Percentiles rank a stretch among this genome's conserved stretches.
Evolutionary conservation across 2,888 invertebrate species (phyloP).

Genomic region (Ophioninae sp.): DNA sequence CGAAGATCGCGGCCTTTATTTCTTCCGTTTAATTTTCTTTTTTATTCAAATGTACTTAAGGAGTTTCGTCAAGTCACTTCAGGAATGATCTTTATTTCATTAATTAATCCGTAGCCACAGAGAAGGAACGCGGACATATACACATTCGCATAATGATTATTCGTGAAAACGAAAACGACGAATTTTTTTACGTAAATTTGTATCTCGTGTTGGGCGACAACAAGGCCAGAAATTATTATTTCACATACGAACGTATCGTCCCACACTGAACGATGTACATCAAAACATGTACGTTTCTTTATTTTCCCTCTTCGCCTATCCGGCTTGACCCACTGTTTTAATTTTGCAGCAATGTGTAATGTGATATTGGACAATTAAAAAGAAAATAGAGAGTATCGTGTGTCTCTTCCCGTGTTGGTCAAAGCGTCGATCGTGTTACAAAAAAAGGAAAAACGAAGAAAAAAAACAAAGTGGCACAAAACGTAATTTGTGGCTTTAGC

Average conservation of each 20-base stretch:
- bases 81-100: conserved; percentile 61
- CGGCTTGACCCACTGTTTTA: background rate
- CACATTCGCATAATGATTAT: conserved; percentile 43
- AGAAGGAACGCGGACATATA: conserved; percentile 21
- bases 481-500: conserved; percentile 54
- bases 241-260: too few species aligned
- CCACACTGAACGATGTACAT: background rate
- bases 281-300: background rate
- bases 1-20: too few species aligned
- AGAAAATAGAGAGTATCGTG: conserved; percentile 12
- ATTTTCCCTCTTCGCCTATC: conserved; percentile 18
- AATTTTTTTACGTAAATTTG: conserved; percentile 22
- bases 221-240: conserved; percentile 41
- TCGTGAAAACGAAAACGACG: conserved; percentile 25
- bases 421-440: background rate
- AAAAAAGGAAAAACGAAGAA: conserved; percentile 5
- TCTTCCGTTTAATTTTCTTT: conserved; percentile 8
- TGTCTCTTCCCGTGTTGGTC: conserved; percentile 5
- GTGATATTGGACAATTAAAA: conserved; percentile 30
- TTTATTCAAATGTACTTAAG: conserved; percentile 6
- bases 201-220: conserved; percentile 37
- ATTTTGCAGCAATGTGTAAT: conserved; percentile 15
- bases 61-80: conserved; percentile 40
- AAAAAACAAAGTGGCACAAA: conserved; percentile 14
- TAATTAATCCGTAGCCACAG: conserved; percentile 55